Evolutionary conservation across 2,888 invertebrate genomes (phyloP).

Genomic region (Drosophila borborema): DNA sequence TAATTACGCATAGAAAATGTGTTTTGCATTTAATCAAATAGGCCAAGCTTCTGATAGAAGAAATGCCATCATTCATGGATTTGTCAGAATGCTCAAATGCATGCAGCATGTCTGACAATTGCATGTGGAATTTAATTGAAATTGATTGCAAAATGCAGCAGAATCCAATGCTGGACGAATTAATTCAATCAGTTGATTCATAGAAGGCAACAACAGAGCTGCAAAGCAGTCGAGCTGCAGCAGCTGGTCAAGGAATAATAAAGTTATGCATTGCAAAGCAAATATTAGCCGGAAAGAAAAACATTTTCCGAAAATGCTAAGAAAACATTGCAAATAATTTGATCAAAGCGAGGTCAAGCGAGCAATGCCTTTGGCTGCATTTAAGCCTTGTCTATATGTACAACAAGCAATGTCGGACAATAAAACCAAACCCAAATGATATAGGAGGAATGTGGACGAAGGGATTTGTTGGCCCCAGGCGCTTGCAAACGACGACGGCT

Average conservation of each 20-base stretch:
- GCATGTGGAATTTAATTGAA: constrained; percentile 68
- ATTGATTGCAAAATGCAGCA: constrained; percentile 51
- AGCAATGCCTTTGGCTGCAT: constrained; percentile 59
- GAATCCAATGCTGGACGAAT: constrained; percentile 47
- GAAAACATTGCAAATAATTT: constrained; percentile 59
- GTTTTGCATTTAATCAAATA: constrained; percentile 51
- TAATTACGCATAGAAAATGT: constrained; percentile 46
- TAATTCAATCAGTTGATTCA: constrained; percentile 54
- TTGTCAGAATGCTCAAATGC: constrained; percentile 14
- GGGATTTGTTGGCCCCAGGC: constrained; percentile 51
- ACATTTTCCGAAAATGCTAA: constrained; percentile 54
- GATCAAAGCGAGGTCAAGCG: constrained; percentile 44
- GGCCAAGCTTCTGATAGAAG: constrained; percentile 18
- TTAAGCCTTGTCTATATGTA: constrained; percentile 55
- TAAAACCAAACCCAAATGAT: constrained; percentile 70
- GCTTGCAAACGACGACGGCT: neutral
- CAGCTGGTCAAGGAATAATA: constrained; percentile 48
- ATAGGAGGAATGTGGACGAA: constrained; percentile 50
- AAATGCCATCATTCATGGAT: constrained; percentile 24
- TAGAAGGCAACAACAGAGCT: constrained; percentile 17
- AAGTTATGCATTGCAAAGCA: constrained; percentile 62
- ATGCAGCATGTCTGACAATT: constrained; percentile 24
- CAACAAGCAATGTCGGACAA: constrained; percentile 60
- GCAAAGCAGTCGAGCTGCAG: constrained; percentile 29
- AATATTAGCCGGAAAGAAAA: constrained; percentile 54